Base-by-base conservation (phyloP, 2,888 invertebrate genomes). In the Atethmia centrago region DNA sequence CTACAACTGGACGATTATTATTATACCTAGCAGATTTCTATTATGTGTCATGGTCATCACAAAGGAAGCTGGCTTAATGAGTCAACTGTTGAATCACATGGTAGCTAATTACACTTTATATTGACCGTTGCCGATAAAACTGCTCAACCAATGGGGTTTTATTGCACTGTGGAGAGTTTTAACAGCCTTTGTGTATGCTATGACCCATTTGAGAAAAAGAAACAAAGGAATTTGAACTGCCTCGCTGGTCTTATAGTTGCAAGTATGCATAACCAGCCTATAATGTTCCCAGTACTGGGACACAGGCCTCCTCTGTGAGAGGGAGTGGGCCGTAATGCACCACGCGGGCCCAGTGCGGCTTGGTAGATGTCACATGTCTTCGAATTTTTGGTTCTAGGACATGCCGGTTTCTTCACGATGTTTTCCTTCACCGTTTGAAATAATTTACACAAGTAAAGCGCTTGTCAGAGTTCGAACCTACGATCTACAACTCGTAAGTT, bases 11-110 rank as follows among this genome's bases (percentile, higher is more conserved):
- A n/a, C 2, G 21, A 14, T 14, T 14, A 8, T 9, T 59, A 31
- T 31, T n/a, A 63, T 31, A 63, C 8, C 68, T 45, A 56, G 16
- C 2, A 71, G 19, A 49, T 61, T 47, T 40, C 12, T 70, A 36
- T 14, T 21, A 45, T 71, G 64, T 72, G 36, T 78, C 77, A 77
- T 77, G 47, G 28, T 77, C 77, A 80, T 80, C 40, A 16, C 42
- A 2, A 1, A 16, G 28, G 53, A 66, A 21, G 65, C 74, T 55
- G 19, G 3, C 2, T 16, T 10, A 1, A 14, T 80, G 75, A 74
- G 1, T 74, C 63, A 74, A 28, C 28, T 4, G 19, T 2, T 79
- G 76, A 80, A 55, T 80, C 78, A 80, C 58, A 49, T 19, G 8
- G n/a, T 28, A 5, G 28, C 3, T 55, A 49, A 75, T 78, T 36